These are phyloP conservation scores for Noctilio leporinus DNA, from an alignment of 2,113 vertebrate species.

Conservation along the genomic window DNA sequence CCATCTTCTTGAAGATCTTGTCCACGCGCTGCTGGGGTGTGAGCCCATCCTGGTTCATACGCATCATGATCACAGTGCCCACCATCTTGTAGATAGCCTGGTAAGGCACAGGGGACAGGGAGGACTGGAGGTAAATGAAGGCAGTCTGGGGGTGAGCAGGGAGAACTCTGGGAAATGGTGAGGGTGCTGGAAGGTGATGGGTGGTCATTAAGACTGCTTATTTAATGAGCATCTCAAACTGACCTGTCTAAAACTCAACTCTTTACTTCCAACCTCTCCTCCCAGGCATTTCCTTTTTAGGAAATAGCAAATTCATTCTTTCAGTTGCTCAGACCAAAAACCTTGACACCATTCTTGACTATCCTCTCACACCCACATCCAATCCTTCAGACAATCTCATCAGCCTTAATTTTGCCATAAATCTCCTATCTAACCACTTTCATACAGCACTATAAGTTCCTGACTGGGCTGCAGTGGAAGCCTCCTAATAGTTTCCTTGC, in stretches of 20 bases:
- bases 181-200: not conserved
- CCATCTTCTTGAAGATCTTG: slow-evolving; percentile 99
- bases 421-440: not conserved
- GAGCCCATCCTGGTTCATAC: slow-evolving; percentile 97
- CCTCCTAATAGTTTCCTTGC: not conserved
- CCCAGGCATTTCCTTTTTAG: not conserved
- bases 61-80: slow-evolving; percentile 99
- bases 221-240: not conserved
- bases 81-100: slow-evolving; percentile 99
- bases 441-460: not conserved
- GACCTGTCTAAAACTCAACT: not conserved
- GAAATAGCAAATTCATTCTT: not conserved
- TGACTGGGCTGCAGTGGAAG: not conserved
- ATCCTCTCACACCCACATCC: not conserved
- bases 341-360: not conserved
- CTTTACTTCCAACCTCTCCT: not conserved
- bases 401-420: not conserved
- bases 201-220: not conserved
- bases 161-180: not conserved
- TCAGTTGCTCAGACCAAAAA: not conserved
- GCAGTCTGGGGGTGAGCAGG: not conserved
- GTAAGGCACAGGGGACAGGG: not conserved
- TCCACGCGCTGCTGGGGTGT: slow-evolving; percentile 97
- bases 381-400: not conserved
- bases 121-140: not conserved